Conservation (phyloP, 2,888 invertebrate genomes). For the Achlya flavicornis region DNA sequence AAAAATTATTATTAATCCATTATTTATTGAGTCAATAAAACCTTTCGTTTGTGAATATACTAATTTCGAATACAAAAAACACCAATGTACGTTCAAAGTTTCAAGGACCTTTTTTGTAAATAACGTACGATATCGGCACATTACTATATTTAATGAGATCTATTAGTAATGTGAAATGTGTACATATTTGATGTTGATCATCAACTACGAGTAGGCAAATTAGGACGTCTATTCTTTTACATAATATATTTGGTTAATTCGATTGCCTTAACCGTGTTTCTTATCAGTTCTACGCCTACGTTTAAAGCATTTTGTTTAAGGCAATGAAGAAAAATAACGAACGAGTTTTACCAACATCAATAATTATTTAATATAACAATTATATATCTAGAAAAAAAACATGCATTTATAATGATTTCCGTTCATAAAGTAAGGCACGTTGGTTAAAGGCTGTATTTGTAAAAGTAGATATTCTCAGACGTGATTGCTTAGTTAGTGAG, state of each 20-base stretch:
- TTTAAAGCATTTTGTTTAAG: background rate
- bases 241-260: background rate
- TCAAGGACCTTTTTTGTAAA: background rate
- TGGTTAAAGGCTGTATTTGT: background rate
- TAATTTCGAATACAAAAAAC: background rate
- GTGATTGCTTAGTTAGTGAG: background rate
- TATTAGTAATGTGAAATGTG: conserved; percentile 10
- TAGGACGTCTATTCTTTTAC: background rate
- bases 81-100: background rate
- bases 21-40: background rate
- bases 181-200: background rate
- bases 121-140: background rate
- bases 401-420: background rate
- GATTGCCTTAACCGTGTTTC: background rate
- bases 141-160: conserved; percentile 27
- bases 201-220: background rate
- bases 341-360: background rate
- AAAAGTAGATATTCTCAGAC: background rate
- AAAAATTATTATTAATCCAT: too few relatives aligned
- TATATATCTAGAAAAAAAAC: background rate
- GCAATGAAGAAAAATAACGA: background rate
- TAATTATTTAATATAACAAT: background rate
- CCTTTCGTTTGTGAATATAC: conserved; percentile 1
- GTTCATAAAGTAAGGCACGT: background rate
- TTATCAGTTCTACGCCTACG: background rate